These are phyloP conservation scores for Mactromeris polynyma DNA, from an alignment of 2,888 invertebrate species.

Conservation along the genomic window DNA sequence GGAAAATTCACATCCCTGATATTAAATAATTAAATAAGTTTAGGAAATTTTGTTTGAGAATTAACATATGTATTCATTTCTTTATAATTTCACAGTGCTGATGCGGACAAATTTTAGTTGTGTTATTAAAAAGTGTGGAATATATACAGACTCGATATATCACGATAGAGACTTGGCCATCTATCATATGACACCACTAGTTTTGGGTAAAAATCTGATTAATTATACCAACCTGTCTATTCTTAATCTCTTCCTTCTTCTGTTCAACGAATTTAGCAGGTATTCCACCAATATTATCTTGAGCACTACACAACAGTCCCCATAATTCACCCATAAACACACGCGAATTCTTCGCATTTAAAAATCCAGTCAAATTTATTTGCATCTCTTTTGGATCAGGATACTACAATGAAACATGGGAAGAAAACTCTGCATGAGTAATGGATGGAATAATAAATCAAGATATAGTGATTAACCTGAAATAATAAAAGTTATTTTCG, in stretches of 20 bases:
- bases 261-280: constrained; percentile 97
- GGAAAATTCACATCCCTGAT: too few species aligned
- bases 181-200: too few species aligned
- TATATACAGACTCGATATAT: too few species aligned
- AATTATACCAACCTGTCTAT: constrained; percentile 78
- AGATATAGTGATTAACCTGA: background rate
- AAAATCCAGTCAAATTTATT: constrained; percentile 99
- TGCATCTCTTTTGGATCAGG: constrained; percentile 99
- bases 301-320: constrained; percentile 97
- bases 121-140: too few species aligned
- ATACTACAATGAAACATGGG: constrained; percentile 60
- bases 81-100: too few species aligned
- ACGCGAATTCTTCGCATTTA: constrained; percentile 98
- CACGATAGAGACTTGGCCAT: too few species aligned
- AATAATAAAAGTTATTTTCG: background rate
- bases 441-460: background rate
- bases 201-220: too few species aligned
- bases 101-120: too few species aligned
- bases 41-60: too few species aligned
- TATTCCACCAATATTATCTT: constrained; percentile 97
- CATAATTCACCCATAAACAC: constrained; percentile 99
- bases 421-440: constrained; percentile 41
- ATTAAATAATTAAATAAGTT: too few species aligned
- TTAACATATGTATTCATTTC: too few species aligned
- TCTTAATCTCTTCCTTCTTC: constrained; percentile 96